These are phyloP conservation scores for Paraescarpia echinospica DNA, from an alignment of 1,140 invertebrate species.

Conservation along the genomic window DNA sequence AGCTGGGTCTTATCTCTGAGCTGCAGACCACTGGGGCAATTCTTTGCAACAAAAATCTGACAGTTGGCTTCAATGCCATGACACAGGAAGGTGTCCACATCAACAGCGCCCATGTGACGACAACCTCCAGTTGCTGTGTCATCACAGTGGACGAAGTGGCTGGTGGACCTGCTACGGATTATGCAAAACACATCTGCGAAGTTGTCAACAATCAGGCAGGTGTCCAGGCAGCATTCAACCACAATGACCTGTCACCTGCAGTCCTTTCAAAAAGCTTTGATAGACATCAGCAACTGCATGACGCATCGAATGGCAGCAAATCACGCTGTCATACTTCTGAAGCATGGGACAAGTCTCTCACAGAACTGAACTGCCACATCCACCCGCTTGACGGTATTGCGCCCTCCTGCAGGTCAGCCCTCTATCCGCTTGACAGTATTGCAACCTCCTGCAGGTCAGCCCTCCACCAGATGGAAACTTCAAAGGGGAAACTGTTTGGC, in stretches of 20 bases:
- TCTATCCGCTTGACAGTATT: conserved; percentile 26
- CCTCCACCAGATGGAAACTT: neutral
- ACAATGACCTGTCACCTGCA: neutral
- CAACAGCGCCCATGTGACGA: neutral
- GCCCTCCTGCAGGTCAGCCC: neutral
- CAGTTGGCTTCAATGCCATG: neutral
- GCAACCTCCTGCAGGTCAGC: neutral
- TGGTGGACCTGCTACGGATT: conserved; percentile 31
- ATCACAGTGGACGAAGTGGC: conserved; percentile 14
- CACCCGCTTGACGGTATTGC: conserved; percentile 27
- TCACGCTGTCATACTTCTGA: conserved; percentile 10
- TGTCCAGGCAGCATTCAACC: conserved; percentile 8
- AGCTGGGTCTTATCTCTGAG: neutral
- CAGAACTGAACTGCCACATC: conserved; percentile 26
- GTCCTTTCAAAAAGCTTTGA: neutral
- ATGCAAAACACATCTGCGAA: conserved; percentile 24
- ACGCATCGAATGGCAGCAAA: conserved; percentile 21
- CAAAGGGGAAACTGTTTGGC: conserved; percentile 21
- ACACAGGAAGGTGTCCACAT: neutral
- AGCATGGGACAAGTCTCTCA: conserved; percentile 13
- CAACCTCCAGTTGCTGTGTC: neutral
- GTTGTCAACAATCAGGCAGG: conserved; percentile 18
- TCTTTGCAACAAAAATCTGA: neutral
- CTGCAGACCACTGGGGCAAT: neutral
- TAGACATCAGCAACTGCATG: neutral